phyloP scores from a whole-genome alignment of 1,140 invertebrate genomes.

The Vanessa tameamea region DNA sequence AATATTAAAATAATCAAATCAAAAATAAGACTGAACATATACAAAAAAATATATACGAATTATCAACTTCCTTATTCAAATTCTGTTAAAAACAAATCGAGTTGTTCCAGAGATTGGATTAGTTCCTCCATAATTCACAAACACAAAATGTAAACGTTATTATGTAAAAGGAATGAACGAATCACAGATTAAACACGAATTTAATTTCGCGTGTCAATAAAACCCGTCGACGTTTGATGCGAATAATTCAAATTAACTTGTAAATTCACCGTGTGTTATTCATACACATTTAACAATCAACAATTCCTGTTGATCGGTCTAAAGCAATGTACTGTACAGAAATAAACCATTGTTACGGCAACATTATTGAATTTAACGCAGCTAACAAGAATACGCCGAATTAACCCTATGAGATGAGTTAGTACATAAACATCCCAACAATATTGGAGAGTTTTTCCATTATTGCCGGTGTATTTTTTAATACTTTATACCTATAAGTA shows the following conservation, averaged over 20 bases:
- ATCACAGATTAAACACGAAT: constrained; percentile 35
- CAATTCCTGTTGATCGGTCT: constrained; percentile 5
- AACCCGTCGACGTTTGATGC: constrained; percentile 15
- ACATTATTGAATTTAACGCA: neutral
- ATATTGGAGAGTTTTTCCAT: too few species aligned
- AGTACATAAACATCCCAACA: too few species aligned
- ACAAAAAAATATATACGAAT: too few species aligned
- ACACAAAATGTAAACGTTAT: neutral
- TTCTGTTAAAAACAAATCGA: too few species aligned
- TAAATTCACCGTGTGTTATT: constrained; percentile 34
- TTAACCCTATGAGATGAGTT: neutral
- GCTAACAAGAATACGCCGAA: neutral
- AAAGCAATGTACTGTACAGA: constrained; percentile 3
- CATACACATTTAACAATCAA: constrained; percentile 15
- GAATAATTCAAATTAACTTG: constrained; percentile 33
- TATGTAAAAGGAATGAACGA: constrained; percentile 4
- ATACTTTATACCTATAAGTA: too few species aligned
- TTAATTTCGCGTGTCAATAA: constrained; percentile 27
- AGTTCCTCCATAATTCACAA: neutral
- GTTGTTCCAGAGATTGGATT: too few species aligned
- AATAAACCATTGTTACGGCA: neutral
- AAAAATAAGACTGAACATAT: too few species aligned
- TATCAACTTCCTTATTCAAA: too few species aligned
- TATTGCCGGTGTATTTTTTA: too few species aligned
- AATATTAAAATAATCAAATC: too few species aligned